Percentiles rank a stretch among this genome's conserved stretches.
These are phyloP conservation scores for Cebidichthys violaceus DNA, from an alignment of 2,113 vertebrate genomes.

Conservation along the genomic window DNA sequence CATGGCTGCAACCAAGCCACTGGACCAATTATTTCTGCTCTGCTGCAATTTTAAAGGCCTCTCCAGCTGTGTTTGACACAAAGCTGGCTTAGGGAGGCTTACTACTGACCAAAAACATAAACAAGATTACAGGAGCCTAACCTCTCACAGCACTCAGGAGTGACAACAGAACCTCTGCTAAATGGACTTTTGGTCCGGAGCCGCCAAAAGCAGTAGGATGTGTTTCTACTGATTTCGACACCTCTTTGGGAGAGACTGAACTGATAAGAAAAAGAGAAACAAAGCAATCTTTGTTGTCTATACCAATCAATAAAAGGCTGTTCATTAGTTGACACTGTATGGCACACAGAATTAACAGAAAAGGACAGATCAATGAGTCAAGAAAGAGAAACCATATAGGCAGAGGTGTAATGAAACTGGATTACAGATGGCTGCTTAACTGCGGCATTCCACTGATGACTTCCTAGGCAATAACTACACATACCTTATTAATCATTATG, in stretches of 20 bases:
- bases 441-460: constrained; percentile 64
- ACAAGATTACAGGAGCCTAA: constrained; percentile 73
- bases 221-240: not conserved
- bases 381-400: constrained; percentile 28
- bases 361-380: constrained; percentile 47
- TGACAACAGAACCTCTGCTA: constrained; percentile 59
- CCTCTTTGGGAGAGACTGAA: not conserved
- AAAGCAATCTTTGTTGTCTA: constrained; percentile 62
- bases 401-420: constrained; percentile 50
- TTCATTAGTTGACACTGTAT: constrained; percentile 61
- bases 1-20: constrained; percentile 70
- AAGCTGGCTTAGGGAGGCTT: constrained; percentile 73
- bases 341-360: constrained; percentile 29
- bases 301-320: constrained; percentile 56
- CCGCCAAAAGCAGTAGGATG: constrained; percentile 13
- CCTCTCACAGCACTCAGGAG: constrained; percentile 58
- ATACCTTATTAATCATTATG: constrained; percentile 79
- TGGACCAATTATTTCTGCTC: constrained; percentile 80
- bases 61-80: constrained; percentile 80
- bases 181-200: constrained; percentile 52
- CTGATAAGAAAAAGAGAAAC: constrained; percentile 41
- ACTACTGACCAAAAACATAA: constrained; percentile 76
- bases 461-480: constrained; percentile 63
- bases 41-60: constrained; percentile 73
- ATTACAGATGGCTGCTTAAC: constrained; percentile 59